Evolutionary conservation across 2,888 invertebrate species (phyloP), one percentile per base, ranked within the genome.

Genomic region (Lomographa bimaculata): DNA sequence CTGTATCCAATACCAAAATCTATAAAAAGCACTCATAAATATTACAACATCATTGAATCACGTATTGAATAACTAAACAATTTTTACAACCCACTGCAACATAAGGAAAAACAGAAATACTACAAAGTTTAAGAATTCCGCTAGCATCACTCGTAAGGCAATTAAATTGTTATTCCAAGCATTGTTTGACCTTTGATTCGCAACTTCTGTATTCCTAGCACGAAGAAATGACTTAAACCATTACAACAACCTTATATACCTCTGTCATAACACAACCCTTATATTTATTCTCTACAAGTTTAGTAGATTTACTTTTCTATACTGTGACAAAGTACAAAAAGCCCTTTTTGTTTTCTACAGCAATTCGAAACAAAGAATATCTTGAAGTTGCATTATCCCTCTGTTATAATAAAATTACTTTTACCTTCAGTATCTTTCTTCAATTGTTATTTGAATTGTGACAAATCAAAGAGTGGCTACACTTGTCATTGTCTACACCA

Each of bases 91-190:
- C 27, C 16, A 32, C 33, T 23, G 18, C 8, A 7, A 21, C 5
- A 33, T 21, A 20, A 44, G 29, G 38, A 44, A 38, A 33, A 18
- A 24, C 20, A 6, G 3, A 19, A 28, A 21, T 32, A 25, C 23
- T 12, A 25, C 10, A 5, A 28, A 11, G 29, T 24, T 38, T 21
- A 34, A 29, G 18, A 35, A 45, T 36, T 45, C 45, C 8, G 19
- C 5, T 11, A 2, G 16, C 10, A 35, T 6, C 9, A 16, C 10
- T 25, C 18, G 36, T 33, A 36, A 32, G 35, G 27, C 45, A 36
- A 36, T 45, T 36, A 25, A 27, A 27, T 36, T 34, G 21, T 9
- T 36, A 40, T 45, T 45, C 45, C 17, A 5, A 28, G 8, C 29
- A 20, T 18, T 19, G 3, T 3, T 5, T 37, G 42, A 42, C 42